Evolutionary conservation across 2,888 invertebrate genomes (phyloP).

Genomic region (Eudemis profundana): DNA sequence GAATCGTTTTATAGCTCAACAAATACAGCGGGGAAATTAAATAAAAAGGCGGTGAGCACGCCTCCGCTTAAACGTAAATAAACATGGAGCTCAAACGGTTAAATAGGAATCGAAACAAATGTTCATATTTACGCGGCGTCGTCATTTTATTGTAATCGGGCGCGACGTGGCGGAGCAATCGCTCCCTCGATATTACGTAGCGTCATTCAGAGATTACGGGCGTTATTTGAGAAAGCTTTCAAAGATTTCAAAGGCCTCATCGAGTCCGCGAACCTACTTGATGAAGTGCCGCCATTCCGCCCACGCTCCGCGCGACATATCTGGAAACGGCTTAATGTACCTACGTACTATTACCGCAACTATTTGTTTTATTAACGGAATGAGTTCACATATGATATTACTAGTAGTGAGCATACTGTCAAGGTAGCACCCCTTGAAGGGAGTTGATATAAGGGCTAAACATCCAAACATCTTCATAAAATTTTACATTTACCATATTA

Average conservation of each 20-base stretch:
- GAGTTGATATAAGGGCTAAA: too few relatives aligned
- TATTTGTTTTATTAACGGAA: constrained; percentile 19
- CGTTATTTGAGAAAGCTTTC: constrained; percentile 52
- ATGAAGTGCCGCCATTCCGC: constrained; percentile 42
- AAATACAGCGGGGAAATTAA: constrained; percentile 19
- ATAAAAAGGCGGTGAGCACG: constrained; percentile 9
- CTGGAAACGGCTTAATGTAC: constrained; percentile 14
- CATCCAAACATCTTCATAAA: too few relatives aligned
- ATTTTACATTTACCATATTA: too few relatives aligned
- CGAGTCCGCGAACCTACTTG: constrained; percentile 44
- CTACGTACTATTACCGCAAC: constrained; percentile 18
- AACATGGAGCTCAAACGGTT: constrained; percentile 17
- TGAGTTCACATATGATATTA: neutral
- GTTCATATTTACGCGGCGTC: constrained; percentile 25
- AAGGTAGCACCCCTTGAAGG: too few relatives aligned
- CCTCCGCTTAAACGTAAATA: constrained; percentile 20
- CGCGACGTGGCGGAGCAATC: constrained; percentile 29
- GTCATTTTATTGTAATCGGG: constrained; percentile 31
- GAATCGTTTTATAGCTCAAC: neutral
- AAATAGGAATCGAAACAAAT: constrained; percentile 26
- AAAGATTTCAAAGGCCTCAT: constrained; percentile 47
- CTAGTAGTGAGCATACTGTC: too few relatives aligned
- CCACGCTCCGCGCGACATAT: constrained; percentile 36
- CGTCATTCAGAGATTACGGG: constrained; percentile 51
- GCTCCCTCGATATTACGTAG: constrained; percentile 46